phyloP scores from a whole-genome alignment of 2,797 vertebrate genomes.

The Gambusia yucatana region DNA sequence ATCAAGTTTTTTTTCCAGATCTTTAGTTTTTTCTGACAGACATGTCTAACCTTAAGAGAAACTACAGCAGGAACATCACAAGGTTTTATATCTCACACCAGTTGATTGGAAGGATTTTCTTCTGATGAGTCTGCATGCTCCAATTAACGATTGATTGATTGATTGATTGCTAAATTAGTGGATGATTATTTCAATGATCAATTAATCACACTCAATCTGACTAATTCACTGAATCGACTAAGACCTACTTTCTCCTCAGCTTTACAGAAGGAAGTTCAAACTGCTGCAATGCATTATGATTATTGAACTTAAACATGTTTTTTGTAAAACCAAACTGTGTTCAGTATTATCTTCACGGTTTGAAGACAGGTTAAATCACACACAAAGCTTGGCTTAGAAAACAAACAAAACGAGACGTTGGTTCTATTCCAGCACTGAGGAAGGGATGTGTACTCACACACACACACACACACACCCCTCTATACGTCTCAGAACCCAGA shows the following conservation, averaged over 20 bases:
- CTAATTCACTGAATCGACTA: background rate
- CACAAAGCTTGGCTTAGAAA: slow-evolving; percentile 45
- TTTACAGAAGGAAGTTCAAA: background rate
- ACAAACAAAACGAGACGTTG: slow-evolving; percentile 40
- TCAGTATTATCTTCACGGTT: slow-evolving; percentile 62
- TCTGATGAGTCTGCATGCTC: too few species aligned
- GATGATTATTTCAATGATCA: background rate
- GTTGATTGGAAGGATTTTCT: background rate
- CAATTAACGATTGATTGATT: too few species aligned
- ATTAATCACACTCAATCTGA: background rate
- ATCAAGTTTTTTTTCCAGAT: background rate
- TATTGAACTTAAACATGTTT: background rate
- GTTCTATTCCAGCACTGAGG: slow-evolving; percentile 58
- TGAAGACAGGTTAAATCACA: slow-evolving; percentile 70
- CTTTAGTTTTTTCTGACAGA: background rate
- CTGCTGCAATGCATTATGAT: background rate
- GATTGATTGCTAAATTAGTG: too few species aligned
- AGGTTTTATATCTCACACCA: background rate
- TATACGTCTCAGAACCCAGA: slow-evolving; percentile 24
- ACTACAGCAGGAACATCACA: background rate
- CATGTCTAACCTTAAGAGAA: background rate
- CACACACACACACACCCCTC: too few species aligned
- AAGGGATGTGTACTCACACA: slow-evolving; percentile 47
- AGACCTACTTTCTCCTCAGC: background rate
- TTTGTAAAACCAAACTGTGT: slow-evolving; percentile 48